Base-by-base conservation (phyloP, 2,888 invertebrate species). In the Synanthedon tipuliformis region DNA sequence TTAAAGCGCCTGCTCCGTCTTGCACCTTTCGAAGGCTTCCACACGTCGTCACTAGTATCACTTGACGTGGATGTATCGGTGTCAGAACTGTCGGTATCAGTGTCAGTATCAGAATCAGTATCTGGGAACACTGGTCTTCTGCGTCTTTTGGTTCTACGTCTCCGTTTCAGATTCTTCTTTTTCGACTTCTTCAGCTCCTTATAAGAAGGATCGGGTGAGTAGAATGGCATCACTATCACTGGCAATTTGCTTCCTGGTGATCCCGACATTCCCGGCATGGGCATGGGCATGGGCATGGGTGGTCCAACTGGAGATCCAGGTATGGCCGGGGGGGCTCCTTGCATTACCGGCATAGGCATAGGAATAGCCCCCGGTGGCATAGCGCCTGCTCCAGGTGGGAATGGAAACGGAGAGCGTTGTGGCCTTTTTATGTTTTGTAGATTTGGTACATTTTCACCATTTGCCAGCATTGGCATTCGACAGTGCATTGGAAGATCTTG, bases 171-270 rank as follows among this genome's bases (percentile, higher is more conserved):
- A 27, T 48, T 50, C 16, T 40, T 51, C 11, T 56, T 48, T 16
- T 45, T n/a, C n/a, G 52, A 49, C 18, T 50, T 27, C 4, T 7
- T 41, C 45, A 58, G 41, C 51, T 68, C 71, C 55, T 73, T 76
- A 51, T 59, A 71, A 4, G 67, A 50, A 8, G 68, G 63, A 54
- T 83, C 84, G 15, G 78, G 85, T 0, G 82, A 78, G 57, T 86
- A 86, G 55, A 84, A 82, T 0, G 86, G 86, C 86, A 86, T 86
- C 0, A 86, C 86, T 13, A 86, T 81, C 1, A 86, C 81, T 18
- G 86, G 86, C 5, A 86, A 61, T 54, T 86, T 86, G 12, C 78
- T 77, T 0, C 69, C 57, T 8, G 78, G 68, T 3, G 63, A 66
- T 13, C 16, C 11, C 34, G 66, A 65, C 5, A 65, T 63, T 13